These are phyloP conservation scores for Sebastes matsubarae DNA, from an alignment of 2,797 vertebrate species.

Conservation along the genomic window DNA sequence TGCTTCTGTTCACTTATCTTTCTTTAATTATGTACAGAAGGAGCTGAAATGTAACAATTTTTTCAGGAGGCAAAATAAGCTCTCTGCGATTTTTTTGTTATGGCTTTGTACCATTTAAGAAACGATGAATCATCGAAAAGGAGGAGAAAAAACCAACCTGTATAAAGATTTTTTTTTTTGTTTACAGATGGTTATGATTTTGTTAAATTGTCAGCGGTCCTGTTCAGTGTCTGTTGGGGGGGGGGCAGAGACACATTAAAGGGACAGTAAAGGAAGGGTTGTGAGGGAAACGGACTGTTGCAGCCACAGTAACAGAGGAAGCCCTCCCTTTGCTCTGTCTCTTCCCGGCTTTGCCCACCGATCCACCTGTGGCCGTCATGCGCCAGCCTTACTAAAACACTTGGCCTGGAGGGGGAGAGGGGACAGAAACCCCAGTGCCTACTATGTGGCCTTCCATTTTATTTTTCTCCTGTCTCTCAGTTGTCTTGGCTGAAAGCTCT, in stretches of 20 bases:
- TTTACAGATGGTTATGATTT: constrained; percentile 80
- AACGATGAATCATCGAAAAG: constrained; percentile 50
- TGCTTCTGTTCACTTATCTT: constrained; percentile 68
- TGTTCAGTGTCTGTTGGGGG: constrained; percentile 49
- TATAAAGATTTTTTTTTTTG: constrained; percentile 73
- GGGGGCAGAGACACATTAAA: constrained; percentile 29
- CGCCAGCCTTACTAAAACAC: constrained; percentile 81
- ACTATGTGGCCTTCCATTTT: constrained; percentile 90
- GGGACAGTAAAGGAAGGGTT: constrained; percentile 38
- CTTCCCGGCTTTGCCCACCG: constrained; percentile 47
- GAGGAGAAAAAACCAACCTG: constrained; percentile 50
- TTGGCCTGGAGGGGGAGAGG: constrained; percentile 75
- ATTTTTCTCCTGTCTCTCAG: constrained; percentile 76
- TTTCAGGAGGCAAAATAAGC: constrained; percentile 66
- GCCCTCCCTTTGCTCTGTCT: constrained; percentile 50
- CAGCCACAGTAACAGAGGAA: constrained; percentile 38
- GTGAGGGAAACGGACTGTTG: constrained; percentile 50
- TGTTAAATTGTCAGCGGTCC: constrained; percentile 64
- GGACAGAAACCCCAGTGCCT: constrained; percentile 87
- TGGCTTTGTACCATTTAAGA: constrained; percentile 68
- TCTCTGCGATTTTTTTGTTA: constrained; percentile 57
- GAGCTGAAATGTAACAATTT: constrained; percentile 67
- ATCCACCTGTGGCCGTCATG: constrained; percentile 76
- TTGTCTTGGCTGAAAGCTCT: constrained; percentile 71
- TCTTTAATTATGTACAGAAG: constrained; percentile 73